Evolutionary conservation across 1,140 invertebrate genomes (phyloP), one percentile per base, ranked within the genome.

Genomic region (Trachymyrmex septentrionalis): DNA sequence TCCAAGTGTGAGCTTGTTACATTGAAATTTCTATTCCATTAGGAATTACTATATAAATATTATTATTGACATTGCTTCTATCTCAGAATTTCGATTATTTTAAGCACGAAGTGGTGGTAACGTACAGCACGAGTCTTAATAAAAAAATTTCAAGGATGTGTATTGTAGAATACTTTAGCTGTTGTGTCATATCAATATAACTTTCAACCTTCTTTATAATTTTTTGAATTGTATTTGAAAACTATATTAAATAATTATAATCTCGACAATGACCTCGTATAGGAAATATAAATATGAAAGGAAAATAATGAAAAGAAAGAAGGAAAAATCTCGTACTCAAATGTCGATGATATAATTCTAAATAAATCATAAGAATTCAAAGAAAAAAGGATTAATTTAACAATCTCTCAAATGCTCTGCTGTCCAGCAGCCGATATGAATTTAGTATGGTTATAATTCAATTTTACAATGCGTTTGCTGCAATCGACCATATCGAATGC

Each of bases 1-100:
- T 0, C 38, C 86, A 91, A 73, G 50, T 91, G 71, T 87, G 61
- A 88, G 81, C 85, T 87, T 27, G 44, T 85, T 53, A 66, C 90
- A 48, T 91, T 91, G 81, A 91, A 55, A 92, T 86, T 92, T 89
- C 86, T 85, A 72, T 92, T 90, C 66, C 67, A 53, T 81, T 75
- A 76, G 55, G 27, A 44, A 72, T 71, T 7, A 53, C 19, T 63
- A 75, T 73, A n/a, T 59, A 14, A 69, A 87, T 50, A 85, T 53
- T 34, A 66, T 81, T 55, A n/a, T 44, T 44, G 38, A n/a, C 24
- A 67, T 53, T 69, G 66, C 61, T 38, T 84, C 57, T 72, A 57
- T 61, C 27, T 3, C 53, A 50, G 21, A 64, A 67, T 27, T 27
- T 24, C 44, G 7, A 50, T 50, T 53, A 50, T 50, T 85, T 50